These are phyloP conservation scores for Ethmia dodecea DNA, from an alignment of 2,888 invertebrate genomes.

Conservation along the genomic window DNA sequence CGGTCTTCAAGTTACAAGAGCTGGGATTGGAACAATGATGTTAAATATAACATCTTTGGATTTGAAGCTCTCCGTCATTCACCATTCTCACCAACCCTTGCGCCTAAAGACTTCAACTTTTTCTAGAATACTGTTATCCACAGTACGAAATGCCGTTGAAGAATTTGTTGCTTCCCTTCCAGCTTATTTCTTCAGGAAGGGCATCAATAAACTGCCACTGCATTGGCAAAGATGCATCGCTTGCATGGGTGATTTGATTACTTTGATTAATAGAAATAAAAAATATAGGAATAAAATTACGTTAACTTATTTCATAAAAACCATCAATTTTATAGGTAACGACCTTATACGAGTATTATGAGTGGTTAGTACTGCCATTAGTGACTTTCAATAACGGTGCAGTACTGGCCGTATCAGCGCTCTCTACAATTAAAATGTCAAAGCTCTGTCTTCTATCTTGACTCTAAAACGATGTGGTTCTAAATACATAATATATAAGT, in stretches of 20 bases:
- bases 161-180: neutral
- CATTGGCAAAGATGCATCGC: neutral
- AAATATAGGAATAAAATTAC: neutral
- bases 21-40: constrained; percentile 13
- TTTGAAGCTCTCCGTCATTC: constrained; percentile 13
- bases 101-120: neutral
- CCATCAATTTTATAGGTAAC: no score
- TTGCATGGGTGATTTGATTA: neutral
- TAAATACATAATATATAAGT: no score
- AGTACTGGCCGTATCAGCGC: no score
- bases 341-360: no score
- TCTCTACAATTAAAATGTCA: no score
- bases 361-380: no score
- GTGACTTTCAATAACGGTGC: no score
- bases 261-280: neutral
- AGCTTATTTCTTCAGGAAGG: neutral
- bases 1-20: constrained; percentile 8
- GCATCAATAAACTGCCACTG: neutral
- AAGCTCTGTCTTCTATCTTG: no score
- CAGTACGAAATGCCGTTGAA: neutral
- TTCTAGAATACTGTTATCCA: neutral
- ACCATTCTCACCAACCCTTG: constrained; percentile 11
- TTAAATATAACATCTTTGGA: no score
- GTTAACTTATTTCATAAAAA: no score
- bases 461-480: no score